phyloP scores from a whole-genome alignment of 2,888 invertebrate genomes.

The Digitonthophagus gazella region DNA sequence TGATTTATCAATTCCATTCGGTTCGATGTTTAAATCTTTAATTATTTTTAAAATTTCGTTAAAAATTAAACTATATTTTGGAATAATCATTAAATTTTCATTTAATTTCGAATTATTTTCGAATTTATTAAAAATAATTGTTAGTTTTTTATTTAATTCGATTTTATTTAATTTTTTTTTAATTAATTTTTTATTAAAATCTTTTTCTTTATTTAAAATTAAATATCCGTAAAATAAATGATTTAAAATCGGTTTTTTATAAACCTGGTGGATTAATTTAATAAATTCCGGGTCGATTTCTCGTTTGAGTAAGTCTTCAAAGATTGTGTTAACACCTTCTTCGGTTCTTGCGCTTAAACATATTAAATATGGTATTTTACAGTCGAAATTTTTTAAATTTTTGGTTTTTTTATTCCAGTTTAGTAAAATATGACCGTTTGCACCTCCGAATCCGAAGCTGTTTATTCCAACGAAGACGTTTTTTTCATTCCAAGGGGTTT shows the following conservation, averaged over 20 bases:
- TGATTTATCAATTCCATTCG: too few relatives aligned
- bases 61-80: too few relatives aligned
- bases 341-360: conserved; percentile 75
- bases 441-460: conserved; percentile 91
- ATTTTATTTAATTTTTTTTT: too few relatives aligned
- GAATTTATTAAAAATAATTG: too few relatives aligned
- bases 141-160: too few relatives aligned
- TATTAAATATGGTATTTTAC: conserved; percentile 70
- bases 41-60: too few relatives aligned
- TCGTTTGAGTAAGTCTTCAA: conserved; percentile 59
- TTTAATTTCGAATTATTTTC: too few relatives aligned
- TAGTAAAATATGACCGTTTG: conserved; percentile 71
- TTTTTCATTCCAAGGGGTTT: conserved; percentile 59
- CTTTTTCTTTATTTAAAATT: conserved; percentile 1
- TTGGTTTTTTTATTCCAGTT: conserved; percentile 60
- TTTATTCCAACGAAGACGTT: conserved; percentile 79
- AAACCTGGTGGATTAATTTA: conserved; percentile 37
- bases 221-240: conserved; percentile 3
- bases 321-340: conserved; percentile 64
- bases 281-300: conserved; percentile 41
- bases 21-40: too few relatives aligned
- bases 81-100: too few relatives aligned
- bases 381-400: conserved; percentile 60
- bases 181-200: neutral
- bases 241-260: neutral